Base-by-base conservation (phyloP, 2,888 invertebrate genomes). In the Caenorhabditis macrosperma region DNA sequence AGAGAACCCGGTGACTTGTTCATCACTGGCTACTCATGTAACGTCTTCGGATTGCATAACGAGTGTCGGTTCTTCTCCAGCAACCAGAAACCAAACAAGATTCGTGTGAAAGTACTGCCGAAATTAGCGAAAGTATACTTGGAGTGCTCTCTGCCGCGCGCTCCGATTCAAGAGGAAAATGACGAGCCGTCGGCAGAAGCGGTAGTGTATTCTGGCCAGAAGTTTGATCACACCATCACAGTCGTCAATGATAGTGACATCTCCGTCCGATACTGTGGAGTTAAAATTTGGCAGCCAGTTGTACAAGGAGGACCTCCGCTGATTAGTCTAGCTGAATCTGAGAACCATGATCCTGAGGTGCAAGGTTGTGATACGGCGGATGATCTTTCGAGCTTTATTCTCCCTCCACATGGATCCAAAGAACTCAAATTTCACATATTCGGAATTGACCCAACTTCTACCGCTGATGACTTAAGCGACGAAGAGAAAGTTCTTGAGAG, bases 361-460 rank as follows among this genome's bases (percentile, higher is more conserved):
- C 61, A 74, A 6, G 64, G 17, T 4, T 72, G 50, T 24, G 81
- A 80, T 7, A 33, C 20, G 0, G 50, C 57, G 6, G 77, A 69
- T 26, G 78, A 79, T 54, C 50, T 71, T 5, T 44, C 61, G 0
- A 61, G 71, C 17, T 80, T 82, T 68, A 33, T 48, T 7, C 64
- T 89, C 0, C 76, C 69, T 1, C 85, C 90, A 2, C 69, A 72
- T 5, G 83, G 83, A 46, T 63, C 74, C 9, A 81, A 74, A 35
- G 82, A 85, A 28, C 69, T 90, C 30, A 77, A 71, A n/a, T 87
- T 90, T 69, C 81, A 81, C 17, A 86, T 90, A 17, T 90, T 90
- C 64, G 90, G 90, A 52, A 87, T 90, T 30, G 90, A 90, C 78
- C 89, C 90, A 55, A 84, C 88, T 0, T 82, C 87, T 3, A 87